Evolutionary conservation across 2,888 invertebrate genomes (phyloP).

Genomic region (Xestoiulus laeticollis): DNA sequence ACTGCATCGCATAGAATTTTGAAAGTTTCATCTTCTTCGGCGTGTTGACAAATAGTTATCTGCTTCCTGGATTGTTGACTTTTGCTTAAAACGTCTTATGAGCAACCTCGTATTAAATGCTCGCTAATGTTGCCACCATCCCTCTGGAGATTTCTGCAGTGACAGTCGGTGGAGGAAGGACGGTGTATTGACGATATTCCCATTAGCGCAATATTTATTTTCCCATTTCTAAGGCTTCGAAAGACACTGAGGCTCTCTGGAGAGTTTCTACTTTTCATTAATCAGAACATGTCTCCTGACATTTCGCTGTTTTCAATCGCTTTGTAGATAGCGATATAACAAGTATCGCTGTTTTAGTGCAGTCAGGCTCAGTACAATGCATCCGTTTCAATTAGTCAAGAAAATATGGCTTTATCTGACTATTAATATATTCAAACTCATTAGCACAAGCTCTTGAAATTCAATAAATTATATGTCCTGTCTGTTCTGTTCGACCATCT

Average conservation of each 20-base stretch:
- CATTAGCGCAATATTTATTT: background rate
- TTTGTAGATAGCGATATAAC: background rate
- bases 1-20: background rate
- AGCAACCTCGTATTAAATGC: background rate
- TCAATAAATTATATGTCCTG: too few species aligned
- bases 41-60: background rate
- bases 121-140: background rate
- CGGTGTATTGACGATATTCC: background rate
- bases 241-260: background rate
- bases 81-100: conserved; percentile 32
- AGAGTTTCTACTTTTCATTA: background rate
- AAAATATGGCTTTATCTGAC: background rate
- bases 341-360: background rate
- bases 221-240: background rate
- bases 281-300: conserved; percentile 23
- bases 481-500: too few species aligned
- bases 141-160: background rate
- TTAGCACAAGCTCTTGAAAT: too few species aligned
- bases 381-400: background rate
- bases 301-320: background rate
- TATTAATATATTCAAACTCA: too few species aligned
- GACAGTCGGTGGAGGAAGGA: background rate
- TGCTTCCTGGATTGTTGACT: conserved; percentile 5
- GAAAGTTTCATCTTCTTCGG: background rate
- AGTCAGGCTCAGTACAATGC: background rate